phyloP scores from a whole-genome alignment of 2,113 vertebrate species.

The Cryptomyrus ogoouensis region DNA sequence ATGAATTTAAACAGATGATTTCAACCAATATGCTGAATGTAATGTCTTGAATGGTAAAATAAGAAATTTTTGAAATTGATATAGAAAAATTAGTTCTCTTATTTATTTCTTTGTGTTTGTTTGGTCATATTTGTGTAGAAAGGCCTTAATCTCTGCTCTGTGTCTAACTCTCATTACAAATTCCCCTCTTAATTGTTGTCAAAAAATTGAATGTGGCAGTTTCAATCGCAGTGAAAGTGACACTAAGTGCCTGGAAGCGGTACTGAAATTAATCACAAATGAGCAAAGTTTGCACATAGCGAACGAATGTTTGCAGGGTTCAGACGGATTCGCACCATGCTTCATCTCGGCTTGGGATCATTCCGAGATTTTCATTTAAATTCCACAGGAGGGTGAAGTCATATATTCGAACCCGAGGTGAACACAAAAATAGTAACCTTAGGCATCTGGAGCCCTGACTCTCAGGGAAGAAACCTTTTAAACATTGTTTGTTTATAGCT shows the following conservation, averaged over 20 bases:
- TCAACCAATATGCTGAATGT: neutral
- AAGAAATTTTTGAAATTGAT: neutral
- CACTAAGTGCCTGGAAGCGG: constrained; percentile 8
- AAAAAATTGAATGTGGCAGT: constrained; percentile 16
- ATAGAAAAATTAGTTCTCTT: neutral
- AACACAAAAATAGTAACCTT: neutral
- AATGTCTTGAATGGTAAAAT: neutral
- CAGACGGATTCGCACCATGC: neutral
- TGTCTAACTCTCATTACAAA: constrained; percentile 5
- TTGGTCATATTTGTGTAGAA: neutral
- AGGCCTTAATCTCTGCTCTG: neutral
- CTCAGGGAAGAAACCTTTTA: neutral
- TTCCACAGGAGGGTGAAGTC: neutral
- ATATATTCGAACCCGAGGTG: neutral
- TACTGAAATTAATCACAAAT: constrained; percentile 20
- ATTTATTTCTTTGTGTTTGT: neutral
- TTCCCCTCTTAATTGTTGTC: neutral
- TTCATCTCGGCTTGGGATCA: neutral
- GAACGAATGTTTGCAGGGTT: neutral
- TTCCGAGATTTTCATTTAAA: neutral
- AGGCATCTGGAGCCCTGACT: neutral
- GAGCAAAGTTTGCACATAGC: constrained; percentile 7
- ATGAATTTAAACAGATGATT: neutral
- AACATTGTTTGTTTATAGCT: neutral
- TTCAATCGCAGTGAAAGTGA: constrained; percentile 5